Evolutionary conservation across 1,140 invertebrate genomes (phyloP).

Genomic region (Aphelenchoides fujianensis): DNA sequence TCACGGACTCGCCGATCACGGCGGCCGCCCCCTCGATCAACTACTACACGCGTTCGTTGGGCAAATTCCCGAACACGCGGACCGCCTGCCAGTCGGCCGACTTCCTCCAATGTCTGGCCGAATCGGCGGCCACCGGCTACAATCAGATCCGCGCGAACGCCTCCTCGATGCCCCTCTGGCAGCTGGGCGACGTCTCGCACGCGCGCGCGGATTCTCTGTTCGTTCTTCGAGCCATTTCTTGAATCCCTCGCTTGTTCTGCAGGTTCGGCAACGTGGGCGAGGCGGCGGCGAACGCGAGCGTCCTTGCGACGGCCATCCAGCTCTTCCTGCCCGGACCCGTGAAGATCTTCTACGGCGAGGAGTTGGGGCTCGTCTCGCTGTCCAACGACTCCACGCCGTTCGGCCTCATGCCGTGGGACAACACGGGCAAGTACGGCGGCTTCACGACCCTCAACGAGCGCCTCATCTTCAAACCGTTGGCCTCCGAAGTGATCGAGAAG

Average conservation of each 20-base stretch:
- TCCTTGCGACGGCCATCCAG: conserved; percentile 9
- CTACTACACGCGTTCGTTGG: conserved; percentile 12
- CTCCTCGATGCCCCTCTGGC: conserved; percentile 13
- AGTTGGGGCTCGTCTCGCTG: not conserved
- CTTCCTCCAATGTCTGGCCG: conserved; percentile 12
- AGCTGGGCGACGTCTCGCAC: conserved; percentile 11
- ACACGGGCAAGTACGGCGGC: conserved; percentile 12
- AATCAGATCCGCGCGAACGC: conserved; percentile 5
- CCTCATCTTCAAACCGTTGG: conserved; percentile 20
- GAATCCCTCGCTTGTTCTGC: not conserved
- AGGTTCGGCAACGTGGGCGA: not conserved
- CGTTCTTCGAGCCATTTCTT: not conserved
- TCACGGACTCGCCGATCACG: not conserved
- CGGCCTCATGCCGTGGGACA: not conserved
- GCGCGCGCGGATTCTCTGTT: not conserved
- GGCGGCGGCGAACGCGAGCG: not conserved
- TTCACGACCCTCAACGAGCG: conserved; percentile 21
- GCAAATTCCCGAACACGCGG: conserved; percentile 6
- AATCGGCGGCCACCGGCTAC: not conserved
- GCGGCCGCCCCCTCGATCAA: not conserved
- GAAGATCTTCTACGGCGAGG: conserved; percentile 24
- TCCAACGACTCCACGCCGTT: not conserved
- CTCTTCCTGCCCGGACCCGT: conserved; percentile 15
- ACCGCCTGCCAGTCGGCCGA: not conserved
- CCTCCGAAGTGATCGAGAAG: not conserved